These are phyloP conservation scores for Lucilia sericata DNA, from an alignment of 1,140 invertebrate species.

Conservation along the genomic window DNA sequence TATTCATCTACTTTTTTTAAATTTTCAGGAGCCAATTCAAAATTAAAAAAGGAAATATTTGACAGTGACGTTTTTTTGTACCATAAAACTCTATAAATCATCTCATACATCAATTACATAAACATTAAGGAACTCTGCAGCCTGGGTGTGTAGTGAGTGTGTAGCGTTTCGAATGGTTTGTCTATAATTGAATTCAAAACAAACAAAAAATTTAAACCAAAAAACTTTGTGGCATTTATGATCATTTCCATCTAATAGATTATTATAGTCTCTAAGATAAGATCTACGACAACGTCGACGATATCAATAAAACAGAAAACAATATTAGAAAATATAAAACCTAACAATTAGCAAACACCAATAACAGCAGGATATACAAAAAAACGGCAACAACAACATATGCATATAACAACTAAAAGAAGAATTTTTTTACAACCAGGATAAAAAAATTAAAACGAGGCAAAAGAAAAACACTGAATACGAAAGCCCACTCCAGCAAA, in stretches of 20 bases:
- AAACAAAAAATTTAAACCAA: background rate
- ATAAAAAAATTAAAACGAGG: background rate
- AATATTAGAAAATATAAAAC: background rate
- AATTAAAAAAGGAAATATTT: background rate
- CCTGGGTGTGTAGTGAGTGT: background rate
- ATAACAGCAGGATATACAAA: background rate
- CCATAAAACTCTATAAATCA: background rate
- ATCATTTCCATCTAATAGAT: constrained; percentile 30
- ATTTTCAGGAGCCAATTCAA: background rate
- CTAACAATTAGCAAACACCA: constrained; percentile 20
- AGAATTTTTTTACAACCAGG: constrained; percentile 5
- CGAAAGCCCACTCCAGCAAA: background rate
- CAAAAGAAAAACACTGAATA: background rate
- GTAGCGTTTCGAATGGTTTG: constrained; percentile 15
- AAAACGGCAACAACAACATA: background rate
- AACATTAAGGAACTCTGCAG: background rate
- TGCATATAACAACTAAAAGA: background rate
- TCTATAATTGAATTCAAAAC: background rate
- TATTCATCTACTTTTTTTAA: background rate
- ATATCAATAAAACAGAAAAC: background rate
- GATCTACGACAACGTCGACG: background rate
- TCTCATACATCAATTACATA: background rate
- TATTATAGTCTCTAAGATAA: background rate
- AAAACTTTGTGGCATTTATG: constrained; percentile 39
- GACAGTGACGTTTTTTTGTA: constrained; percentile 6